Percentiles rank a stretch among this genome's conserved stretches.
phyloP scores from a whole-genome alignment of 23 tunicate species.

The Diplosoma virens region DNA sequence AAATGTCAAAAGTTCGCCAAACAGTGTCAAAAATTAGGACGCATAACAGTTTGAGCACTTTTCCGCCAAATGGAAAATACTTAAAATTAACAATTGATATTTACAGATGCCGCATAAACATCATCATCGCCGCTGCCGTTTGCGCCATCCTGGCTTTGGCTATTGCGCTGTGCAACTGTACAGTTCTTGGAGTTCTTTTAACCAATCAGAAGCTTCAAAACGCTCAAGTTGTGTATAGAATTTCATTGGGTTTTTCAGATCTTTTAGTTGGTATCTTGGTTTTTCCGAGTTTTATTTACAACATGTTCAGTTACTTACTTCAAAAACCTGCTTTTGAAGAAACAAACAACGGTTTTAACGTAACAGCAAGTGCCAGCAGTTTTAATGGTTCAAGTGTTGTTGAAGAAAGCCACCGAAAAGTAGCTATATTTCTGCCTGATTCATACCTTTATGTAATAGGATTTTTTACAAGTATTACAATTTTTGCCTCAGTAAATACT shows the following conservation, averaged over 20 bases:
- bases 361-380: neutral
- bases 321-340: constrained; percentile 26
- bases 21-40: too few relatives aligned
- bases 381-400: neutral
- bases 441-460: constrained; percentile 34
- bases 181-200: constrained; percentile 41
- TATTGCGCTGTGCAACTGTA: constrained; percentile 33
- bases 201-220: constrained; percentile 25
- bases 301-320: constrained; percentile 12
- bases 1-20: too few relatives aligned
- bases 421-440: neutral
- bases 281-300: constrained; percentile 54
- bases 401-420: constrained; percentile 16
- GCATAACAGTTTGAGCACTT: too few relatives aligned
- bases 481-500: constrained; percentile 32
- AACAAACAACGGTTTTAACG: neutral
- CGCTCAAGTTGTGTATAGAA: constrained; percentile 53
- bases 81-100: too few relatives aligned
- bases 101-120: constrained; percentile 63
- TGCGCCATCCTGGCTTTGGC: constrained; percentile 40
- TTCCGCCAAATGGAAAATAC: too few relatives aligned
- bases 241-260: constrained; percentile 59
- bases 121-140: constrained; percentile 14
- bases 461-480: constrained; percentile 33
- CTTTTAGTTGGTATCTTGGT: constrained; percentile 47